Evolutionary conservation across 2,888 invertebrate genomes (phyloP).

Genomic region (Mellilla xanthometata): DNA sequence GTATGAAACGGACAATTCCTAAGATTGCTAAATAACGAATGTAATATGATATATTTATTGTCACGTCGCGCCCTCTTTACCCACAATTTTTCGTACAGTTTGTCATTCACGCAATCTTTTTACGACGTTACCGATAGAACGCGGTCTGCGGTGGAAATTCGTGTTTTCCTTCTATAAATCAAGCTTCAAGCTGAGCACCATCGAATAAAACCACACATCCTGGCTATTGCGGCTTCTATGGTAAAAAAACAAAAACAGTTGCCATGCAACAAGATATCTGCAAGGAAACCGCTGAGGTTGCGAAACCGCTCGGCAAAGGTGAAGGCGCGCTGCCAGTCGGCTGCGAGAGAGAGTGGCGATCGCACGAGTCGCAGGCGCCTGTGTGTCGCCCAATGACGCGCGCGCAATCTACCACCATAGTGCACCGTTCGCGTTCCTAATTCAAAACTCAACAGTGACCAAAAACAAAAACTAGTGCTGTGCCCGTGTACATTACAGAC

Average conservation of each 20-base stretch:
- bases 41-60: too few relatives aligned
- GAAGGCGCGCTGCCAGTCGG: constrained; percentile 73
- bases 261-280: constrained; percentile 78
- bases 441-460: constrained; percentile 42
- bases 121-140: background rate
- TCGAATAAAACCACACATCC: constrained; percentile 27
- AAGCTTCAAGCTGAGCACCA: constrained; percentile 11
- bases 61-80: too few relatives aligned
- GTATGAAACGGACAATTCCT: too few relatives aligned
- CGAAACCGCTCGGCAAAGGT: constrained; percentile 68
- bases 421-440: constrained; percentile 46
- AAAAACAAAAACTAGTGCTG: constrained; percentile 51
- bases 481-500: constrained; percentile 56
- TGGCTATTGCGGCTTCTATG: constrained; percentile 31
- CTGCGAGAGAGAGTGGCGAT: constrained; percentile 64
- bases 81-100: too few relatives aligned
- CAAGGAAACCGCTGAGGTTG: constrained; percentile 71
- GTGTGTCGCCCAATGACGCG: constrained; percentile 39
- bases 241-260: constrained; percentile 56
- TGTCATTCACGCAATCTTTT: background rate
- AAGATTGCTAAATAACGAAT: too few relatives aligned
- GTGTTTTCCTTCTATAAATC: constrained; percentile 8
- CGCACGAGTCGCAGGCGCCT: constrained; percentile 62
- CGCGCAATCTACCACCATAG: constrained; percentile 47
- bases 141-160: constrained; percentile 8